A percentile compares a stretch with the other conserved stretches of the same genome.
Conservation (phyloP, 2,797 vertebrate genomes). For the Odontamblyopus rebecca region DNA sequence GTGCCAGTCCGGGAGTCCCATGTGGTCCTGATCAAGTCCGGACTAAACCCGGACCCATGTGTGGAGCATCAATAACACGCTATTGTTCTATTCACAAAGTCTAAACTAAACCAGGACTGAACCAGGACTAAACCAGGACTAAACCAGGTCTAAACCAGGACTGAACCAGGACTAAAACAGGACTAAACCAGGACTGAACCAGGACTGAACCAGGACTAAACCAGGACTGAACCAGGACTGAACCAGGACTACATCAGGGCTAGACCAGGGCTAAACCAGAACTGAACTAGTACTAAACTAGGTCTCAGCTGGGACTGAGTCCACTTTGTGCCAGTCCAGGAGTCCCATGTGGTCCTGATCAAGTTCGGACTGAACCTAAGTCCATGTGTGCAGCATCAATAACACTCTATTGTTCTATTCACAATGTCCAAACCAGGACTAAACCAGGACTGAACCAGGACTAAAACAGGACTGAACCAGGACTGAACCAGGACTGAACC, state of each 20-base stretch:
- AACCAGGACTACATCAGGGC: no score
- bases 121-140: background rate
- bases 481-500: background rate
- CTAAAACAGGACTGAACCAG: background rate
- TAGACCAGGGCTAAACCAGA: background rate
- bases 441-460: background rate
- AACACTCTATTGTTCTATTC: background rate
- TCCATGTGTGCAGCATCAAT: constrained; percentile 36
- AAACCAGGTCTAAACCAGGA: background rate
- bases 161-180: background rate
- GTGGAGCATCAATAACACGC: background rate
- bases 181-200: background rate
- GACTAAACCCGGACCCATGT: constrained; percentile 68
- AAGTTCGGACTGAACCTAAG: constrained; percentile 68
- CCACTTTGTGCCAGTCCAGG: constrained; percentile 60
- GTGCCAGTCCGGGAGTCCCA: constrained; percentile 64
- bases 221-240: background rate
- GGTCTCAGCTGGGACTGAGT: constrained; percentile 8
- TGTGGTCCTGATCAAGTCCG: constrained; percentile 69
- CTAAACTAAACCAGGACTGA: background rate
- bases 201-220: background rate
- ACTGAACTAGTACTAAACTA: background rate
- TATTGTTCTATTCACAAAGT: background rate
- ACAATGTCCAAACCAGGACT: background rate
- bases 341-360: constrained; percentile 69